Evolutionary conservation across 2,888 invertebrate species (phyloP).

Genomic region (Phortica magna): DNA sequence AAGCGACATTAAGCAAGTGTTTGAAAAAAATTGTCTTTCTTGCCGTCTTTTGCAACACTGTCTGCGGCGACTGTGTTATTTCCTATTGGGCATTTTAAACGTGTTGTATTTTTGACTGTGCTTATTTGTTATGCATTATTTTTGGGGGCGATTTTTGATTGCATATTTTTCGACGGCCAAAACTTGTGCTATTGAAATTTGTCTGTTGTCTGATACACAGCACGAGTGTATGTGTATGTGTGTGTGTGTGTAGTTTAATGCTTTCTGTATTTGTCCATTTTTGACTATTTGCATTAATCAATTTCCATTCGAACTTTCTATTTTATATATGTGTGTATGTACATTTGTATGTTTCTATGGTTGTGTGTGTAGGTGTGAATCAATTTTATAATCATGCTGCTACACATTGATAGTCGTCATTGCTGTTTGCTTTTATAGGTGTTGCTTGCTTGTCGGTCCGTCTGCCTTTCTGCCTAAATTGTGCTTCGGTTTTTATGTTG

Average conservation of each 20-base stretch:
- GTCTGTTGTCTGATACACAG: not conserved
- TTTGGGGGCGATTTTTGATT: conserved; percentile 18
- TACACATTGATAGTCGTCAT: too few relatives aligned
- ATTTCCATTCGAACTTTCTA: conserved; percentile 50
- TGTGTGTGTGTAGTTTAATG: not conserved
- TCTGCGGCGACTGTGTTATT: not conserved
- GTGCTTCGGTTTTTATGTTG: conserved; percentile 54
- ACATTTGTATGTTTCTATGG: not conserved
- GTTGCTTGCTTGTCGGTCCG: not conserved
- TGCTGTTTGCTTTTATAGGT: not conserved
- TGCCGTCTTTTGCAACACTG: conserved; percentile 19
- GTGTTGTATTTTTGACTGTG: not conserved
- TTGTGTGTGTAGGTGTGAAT: too few relatives aligned
- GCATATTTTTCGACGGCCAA: conserved; percentile 15
- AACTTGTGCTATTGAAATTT: not conserved
- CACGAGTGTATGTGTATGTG: too few relatives aligned
- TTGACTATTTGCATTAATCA: conserved; percentile 65
- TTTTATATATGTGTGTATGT: conserved; percentile 23
- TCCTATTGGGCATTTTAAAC: conserved; percentile 33
- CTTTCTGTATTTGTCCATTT: conserved; percentile 25
- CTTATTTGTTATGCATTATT: conserved; percentile 34
- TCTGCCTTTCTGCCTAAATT: conserved; percentile 21
- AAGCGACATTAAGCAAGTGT: too few relatives aligned
- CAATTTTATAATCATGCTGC: too few relatives aligned
- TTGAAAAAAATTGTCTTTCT: not conserved